Evolutionary conservation across 1,140 invertebrate species (phyloP).

Genomic region (Melipona quadrifasciata): DNA sequence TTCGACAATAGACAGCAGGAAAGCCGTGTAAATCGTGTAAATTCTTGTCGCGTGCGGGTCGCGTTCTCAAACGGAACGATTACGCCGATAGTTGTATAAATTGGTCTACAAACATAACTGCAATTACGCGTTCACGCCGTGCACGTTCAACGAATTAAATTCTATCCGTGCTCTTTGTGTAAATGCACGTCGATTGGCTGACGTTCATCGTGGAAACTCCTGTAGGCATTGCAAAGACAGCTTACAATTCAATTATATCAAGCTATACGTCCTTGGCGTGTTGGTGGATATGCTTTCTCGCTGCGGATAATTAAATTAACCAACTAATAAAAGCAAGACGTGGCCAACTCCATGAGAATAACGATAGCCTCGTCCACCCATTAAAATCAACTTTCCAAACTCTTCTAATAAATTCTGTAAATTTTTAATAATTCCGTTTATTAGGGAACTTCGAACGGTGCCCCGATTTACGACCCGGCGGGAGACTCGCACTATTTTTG

Average conservation of each 20-base stretch:
- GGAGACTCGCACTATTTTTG: too few species aligned
- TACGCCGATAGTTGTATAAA: neutral
- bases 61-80: neutral
- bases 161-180: neutral
- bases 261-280: neutral
- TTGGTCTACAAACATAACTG: neutral
- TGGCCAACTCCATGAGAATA: neutral
- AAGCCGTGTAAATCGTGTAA: neutral
- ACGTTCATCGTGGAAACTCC: neutral
- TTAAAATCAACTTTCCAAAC: neutral
- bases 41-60: neutral
- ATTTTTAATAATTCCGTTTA: slow-evolving; percentile 4
- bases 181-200: slow-evolving; percentile 15
- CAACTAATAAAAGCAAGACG: slow-evolving; percentile 30
- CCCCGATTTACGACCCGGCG: too few species aligned
- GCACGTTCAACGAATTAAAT: neutral
- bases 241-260: slow-evolving; percentile 36
- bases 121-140: too few species aligned
- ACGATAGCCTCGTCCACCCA: neutral
- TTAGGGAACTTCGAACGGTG: too few species aligned
- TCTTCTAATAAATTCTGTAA: neutral
- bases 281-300: slow-evolving; percentile 27
- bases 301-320: slow-evolving; percentile 43
- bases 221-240: slow-evolving; percentile 18
- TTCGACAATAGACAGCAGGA: neutral